Evolutionary conservation across 2,113 vertebrate species (phyloP), one percentile per base, ranked within the genome.

Genomic region (Platichthys stellatus): DNA sequence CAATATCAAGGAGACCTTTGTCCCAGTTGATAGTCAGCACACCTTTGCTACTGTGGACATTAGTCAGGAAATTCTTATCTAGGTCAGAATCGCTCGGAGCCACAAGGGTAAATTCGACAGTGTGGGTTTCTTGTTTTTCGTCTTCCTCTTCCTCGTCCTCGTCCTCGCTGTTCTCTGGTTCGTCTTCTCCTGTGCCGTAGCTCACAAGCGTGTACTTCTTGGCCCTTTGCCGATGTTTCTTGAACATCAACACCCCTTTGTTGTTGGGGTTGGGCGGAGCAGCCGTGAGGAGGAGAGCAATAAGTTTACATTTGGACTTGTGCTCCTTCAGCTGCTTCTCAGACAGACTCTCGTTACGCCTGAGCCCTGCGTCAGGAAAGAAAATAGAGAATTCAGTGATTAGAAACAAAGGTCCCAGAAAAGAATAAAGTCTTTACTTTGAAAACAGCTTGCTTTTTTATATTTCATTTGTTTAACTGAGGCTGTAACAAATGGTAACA

Each of bases 181-280:
- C 94, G 64, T 96, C 92, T 83, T 97, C 96, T 2, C 97, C 97
- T 0, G 98, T 99, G 21, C 98, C 98, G 98, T 99, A 99, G 92
- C 98, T 99, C 78, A 99, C 94, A 13, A 99, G 94, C 40, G 98
- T 99, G 75, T 96, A 99, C 83, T 97, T 97, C 87, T 96, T 96
- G 1, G 96, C 97, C 86, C 98, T 95, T 88, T 96, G 96, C 17
- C 96, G 96, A 53, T 97, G 96, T 92, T 96, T 98, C 93, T 98
- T 98, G 93, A 99, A 99, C 98, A 99, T 98, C 94, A 98, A 96
- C 94, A 97, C 95, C 90, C 98, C 98, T 88, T 97, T 97, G 93
- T 98, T 99, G 82, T 96, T 96, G 91, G 98, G 96, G 83, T 97
- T 97, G 85, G 96, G 95, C 38, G 96, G 95, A 63, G 96, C 95